A percentile compares a stretch with the other conserved stretches of the same genome.
These are phyloP conservation scores for Lates japonicus DNA, from an alignment of 2,797 vertebrate species.

Conservation along the genomic window DNA sequence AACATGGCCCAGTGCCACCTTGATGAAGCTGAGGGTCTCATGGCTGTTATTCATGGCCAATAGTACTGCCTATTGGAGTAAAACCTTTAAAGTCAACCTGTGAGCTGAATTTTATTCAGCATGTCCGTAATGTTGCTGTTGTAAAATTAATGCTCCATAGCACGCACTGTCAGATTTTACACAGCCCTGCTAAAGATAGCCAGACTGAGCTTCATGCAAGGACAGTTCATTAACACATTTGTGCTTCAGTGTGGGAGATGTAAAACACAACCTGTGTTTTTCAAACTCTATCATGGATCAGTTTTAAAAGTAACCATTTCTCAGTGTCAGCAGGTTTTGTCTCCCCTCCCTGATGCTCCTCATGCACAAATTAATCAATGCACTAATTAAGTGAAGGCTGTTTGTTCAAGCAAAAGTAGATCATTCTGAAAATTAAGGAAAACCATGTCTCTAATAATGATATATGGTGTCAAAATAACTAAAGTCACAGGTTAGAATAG, in stretches of 20 bases:
- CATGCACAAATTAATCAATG: background rate
- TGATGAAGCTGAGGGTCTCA: slow-evolving; percentile 34
- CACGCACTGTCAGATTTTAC: slow-evolving; percentile 34
- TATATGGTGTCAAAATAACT: no score
- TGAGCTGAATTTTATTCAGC: slow-evolving; percentile 42
- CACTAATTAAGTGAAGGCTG: background rate
- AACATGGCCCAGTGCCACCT: slow-evolving; percentile 22
- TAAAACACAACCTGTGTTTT: background rate
- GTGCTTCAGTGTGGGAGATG: slow-evolving; percentile 2
- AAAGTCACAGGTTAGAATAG: background rate
- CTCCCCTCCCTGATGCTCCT: background rate
- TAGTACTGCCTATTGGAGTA: slow-evolving; percentile 26
- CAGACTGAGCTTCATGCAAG: slow-evolving; percentile 14
- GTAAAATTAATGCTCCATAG: slow-evolving; percentile 52
- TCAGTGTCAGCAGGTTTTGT: background rate
- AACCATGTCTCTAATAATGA: background rate
- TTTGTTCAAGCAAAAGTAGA: background rate
- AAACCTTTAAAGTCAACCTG: slow-evolving; percentile 52
- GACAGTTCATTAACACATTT: slow-evolving; percentile 21
- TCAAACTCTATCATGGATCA: background rate
- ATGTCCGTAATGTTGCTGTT: slow-evolving; percentile 21
- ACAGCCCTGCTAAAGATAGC: slow-evolving; percentile 2
- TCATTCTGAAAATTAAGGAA: background rate
- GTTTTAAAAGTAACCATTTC: slow-evolving; percentile 9
- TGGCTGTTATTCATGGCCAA: slow-evolving; percentile 43